These are phyloP conservation scores for Zosterops pallidus DNA, from an alignment of 2,113 vertebrate species.

Conservation along the genomic window DNA sequence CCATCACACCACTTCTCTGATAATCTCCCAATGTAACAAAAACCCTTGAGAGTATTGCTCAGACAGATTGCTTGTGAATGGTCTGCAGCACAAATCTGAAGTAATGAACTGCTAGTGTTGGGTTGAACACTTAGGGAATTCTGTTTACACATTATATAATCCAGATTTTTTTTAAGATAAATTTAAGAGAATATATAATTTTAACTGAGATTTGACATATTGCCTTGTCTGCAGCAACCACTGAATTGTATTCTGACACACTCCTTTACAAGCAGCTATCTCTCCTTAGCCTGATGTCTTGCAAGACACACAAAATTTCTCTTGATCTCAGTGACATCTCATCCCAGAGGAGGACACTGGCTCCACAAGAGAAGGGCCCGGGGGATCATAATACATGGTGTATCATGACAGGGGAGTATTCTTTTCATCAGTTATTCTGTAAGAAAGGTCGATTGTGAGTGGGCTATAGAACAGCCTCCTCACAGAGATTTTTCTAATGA, in stretches of 20 bases:
- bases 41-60: not conserved
- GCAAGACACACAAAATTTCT: not conserved
- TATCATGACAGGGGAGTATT: not conserved
- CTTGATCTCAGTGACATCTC: not conserved
- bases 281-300: not conserved
- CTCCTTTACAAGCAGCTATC: not conserved
- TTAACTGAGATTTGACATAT: not conserved
- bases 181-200: not conserved
- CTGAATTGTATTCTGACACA: not conserved
- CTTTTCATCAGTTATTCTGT: not conserved
- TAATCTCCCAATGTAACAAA: not conserved
- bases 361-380: not conserved
- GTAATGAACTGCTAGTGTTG: not conserved
- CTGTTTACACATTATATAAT: not conserved
- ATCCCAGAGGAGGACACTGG: not conserved
- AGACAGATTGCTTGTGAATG: not conserved
- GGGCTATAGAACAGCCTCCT: not conserved
- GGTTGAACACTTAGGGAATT: not conserved
- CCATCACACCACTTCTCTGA: not conserved
- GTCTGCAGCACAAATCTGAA: not conserved
- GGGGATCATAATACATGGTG: accelerated
- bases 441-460: not conserved
- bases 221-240: not conserved
- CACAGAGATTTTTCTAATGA: not conserved
- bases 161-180: not conserved